These are phyloP conservation scores for Rhinopomastus cyanomelas DNA, from an alignment of 2,113 vertebrate species.

Conservation along the genomic window DNA sequence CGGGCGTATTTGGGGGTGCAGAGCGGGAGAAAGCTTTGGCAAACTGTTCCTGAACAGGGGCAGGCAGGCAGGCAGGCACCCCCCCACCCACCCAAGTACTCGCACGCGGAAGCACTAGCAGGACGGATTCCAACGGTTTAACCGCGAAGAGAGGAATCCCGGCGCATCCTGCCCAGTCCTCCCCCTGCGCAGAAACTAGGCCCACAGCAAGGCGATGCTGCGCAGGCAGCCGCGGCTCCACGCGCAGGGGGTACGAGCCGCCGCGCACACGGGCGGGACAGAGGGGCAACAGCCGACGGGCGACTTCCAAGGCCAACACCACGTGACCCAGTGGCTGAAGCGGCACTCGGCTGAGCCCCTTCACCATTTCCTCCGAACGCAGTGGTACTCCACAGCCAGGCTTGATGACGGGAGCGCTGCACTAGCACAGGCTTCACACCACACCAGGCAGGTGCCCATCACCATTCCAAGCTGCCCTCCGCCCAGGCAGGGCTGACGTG, in stretches of 20 bases:
- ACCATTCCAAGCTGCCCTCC: not conserved
- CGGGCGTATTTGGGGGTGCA: not conserved
- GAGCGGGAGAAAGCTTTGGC: not conserved
- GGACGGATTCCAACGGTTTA: not conserved
- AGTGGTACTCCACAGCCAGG: not conserved
- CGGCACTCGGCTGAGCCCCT: not conserved
- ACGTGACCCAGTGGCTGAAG: slow-evolving; percentile 8
- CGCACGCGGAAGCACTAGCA: not conserved
- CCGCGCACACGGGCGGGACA: not conserved
- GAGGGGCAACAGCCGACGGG: not conserved
- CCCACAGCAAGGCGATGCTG: not conserved
- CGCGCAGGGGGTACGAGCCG: not conserved
- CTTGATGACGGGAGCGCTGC: too few relatives aligned
- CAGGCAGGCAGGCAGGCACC: not conserved
- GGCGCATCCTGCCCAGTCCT: rapidly evolving
- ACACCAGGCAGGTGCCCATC: not conserved
- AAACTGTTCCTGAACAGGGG: not conserved
- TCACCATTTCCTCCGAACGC: not conserved
- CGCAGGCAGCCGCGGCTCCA: not conserved
- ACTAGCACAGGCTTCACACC: not conserved
- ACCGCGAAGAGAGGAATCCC: not conserved
- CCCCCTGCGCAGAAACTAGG: not conserved
- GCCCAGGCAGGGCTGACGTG: not conserved
- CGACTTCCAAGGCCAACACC: not conserved
- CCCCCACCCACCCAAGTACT: not conserved